phyloP scores from a whole-genome alignment of 2,888 invertebrate genomes.

The Eucera pruinosa region DNA sequence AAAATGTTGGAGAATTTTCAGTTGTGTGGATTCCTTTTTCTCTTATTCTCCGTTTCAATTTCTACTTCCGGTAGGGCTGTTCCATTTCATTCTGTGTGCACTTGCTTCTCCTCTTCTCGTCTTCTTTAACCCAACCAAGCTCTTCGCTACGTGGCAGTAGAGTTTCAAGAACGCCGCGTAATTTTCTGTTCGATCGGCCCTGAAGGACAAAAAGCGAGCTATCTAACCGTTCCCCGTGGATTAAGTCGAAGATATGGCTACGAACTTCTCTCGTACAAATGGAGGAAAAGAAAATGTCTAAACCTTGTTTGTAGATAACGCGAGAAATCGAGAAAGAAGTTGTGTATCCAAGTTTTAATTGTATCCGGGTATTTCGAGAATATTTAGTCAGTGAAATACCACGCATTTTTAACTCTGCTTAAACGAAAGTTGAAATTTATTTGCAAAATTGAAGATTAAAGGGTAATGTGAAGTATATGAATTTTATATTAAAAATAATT shows the following conservation, averaged over 20 bases:
- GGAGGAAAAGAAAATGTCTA: constrained; percentile 19
- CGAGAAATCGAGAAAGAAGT: background rate
- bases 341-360: background rate
- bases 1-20: background rate
- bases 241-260: constrained; percentile 49
- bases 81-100: background rate
- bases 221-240: constrained; percentile 40
- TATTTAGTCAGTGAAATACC: no score
- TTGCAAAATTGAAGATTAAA: no score
- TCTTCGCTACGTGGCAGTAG: constrained; percentile 15
- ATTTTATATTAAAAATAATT: no score
- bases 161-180: constrained; percentile 50
- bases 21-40: background rate
- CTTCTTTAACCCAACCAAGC: background rate
- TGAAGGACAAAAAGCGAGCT: constrained; percentile 60
- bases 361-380: background rate
- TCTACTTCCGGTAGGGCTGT: background rate
- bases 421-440: no score
- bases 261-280: constrained; percentile 23
- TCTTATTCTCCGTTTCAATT: background rate
- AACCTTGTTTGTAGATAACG: constrained; percentile 28
- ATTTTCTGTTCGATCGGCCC: constrained; percentile 68
- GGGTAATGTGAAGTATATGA: no score
- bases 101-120: background rate
- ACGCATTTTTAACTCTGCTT: no score